phyloP scores from a whole-genome alignment of 2,113 vertebrate species.

The Phoxinus phoxinus region DNA sequence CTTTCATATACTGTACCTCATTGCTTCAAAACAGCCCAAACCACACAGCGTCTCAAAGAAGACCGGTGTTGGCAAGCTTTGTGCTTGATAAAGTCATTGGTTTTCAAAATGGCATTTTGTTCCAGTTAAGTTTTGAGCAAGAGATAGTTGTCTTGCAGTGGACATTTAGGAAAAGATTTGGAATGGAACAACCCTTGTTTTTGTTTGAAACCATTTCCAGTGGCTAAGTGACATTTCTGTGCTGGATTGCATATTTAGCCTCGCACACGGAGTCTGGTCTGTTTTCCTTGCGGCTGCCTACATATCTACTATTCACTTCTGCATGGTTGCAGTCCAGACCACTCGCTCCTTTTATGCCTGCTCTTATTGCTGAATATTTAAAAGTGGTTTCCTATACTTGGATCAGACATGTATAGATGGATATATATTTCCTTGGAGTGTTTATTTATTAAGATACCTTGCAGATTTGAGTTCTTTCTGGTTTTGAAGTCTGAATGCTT shows the following conservation, averaged over 20 bases:
- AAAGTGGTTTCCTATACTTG: background rate
- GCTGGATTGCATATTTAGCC: constrained; percentile 21
- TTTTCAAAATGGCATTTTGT: constrained; percentile 23
- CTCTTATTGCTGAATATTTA: constrained; percentile 21
- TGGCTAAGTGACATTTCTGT: constrained; percentile 9
- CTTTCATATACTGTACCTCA: background rate
- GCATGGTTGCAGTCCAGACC: constrained; percentile 29
- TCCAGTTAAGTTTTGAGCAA: background rate
- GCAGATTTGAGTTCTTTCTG: background rate
- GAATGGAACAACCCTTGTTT: constrained; percentile 17
- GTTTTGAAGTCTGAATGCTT: background rate
- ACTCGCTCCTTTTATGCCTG: background rate
- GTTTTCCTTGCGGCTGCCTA: constrained; percentile 37
- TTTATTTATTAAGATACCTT: constrained; percentile 6
- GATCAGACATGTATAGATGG: background rate
- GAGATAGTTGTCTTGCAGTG: background rate
- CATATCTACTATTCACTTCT: constrained; percentile 25
- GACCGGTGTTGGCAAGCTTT: background rate
- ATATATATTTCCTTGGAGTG: background rate
- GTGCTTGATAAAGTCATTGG: background rate
- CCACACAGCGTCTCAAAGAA: background rate
- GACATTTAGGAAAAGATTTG: background rate
- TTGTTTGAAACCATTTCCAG: constrained; percentile 19
- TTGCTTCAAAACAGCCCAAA: constrained; percentile 5
- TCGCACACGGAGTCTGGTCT: constrained; percentile 1